Evolutionary conservation across 2,797 vertebrate species (phyloP).

Genomic region (Rhinoraja longicauda): DNA sequence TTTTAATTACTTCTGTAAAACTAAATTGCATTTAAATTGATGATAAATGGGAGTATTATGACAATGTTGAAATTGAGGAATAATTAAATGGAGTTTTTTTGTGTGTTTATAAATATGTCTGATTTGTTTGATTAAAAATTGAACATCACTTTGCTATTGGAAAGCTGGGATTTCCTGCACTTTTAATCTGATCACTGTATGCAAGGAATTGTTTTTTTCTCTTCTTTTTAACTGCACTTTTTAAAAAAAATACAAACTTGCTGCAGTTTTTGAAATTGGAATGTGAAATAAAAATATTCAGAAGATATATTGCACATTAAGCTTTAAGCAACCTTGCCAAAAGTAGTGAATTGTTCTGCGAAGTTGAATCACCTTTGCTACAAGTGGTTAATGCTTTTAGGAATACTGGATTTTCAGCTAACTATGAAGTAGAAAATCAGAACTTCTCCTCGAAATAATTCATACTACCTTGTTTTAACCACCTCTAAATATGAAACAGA

Average conservation of each 20-base stretch:
- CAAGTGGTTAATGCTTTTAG: not conserved
- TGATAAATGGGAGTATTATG: not conserved
- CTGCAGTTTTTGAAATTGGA: not conserved
- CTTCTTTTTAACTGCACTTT: not conserved
- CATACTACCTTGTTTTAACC: not conserved
- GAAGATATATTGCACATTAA: not conserved
- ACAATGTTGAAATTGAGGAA: not conserved
- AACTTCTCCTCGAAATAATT: conserved; percentile 4
- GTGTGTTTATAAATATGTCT: not conserved
- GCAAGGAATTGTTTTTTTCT: not conserved
- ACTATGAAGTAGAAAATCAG: conserved; percentile 5
- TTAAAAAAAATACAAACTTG: not conserved
- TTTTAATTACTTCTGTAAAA: not conserved
- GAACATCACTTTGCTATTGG: not conserved
- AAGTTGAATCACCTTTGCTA: not conserved
- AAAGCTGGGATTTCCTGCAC: conserved; percentile 23
- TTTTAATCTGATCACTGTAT: not conserved
- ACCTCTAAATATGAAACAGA: not conserved
- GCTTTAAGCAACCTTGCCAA: not conserved
- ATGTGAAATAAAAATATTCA: not conserved
- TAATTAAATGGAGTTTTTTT: not conserved
- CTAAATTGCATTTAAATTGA: not conserved
- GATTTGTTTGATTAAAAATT: not conserved
- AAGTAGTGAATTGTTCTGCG: not conserved
- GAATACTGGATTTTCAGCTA: not conserved